phyloP scores from a whole-genome alignment of 2,113 vertebrate genomes.

The Aix galericulata region DNA sequence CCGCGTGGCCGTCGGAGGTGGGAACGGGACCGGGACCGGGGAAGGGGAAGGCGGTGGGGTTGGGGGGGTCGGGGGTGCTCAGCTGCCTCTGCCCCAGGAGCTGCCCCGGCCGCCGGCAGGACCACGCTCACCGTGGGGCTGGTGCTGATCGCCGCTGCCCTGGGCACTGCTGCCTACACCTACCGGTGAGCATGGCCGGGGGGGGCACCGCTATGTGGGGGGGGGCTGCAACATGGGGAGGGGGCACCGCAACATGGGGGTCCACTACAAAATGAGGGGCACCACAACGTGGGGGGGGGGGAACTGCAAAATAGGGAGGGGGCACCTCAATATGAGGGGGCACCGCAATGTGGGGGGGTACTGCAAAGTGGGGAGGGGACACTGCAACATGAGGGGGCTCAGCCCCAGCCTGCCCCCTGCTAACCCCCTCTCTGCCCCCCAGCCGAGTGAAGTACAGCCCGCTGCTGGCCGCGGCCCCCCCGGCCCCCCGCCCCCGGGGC shows the following conservation, averaged over 20 bases:
- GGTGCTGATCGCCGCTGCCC: conserved; percentile 72
- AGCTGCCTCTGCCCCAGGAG: conserved; percentile 25
- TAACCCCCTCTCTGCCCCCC: background rate
- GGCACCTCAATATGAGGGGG: background rate
- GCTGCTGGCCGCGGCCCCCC: conserved; percentile 52
- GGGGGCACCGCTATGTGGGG: too few relatives aligned
- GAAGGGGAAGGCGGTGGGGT: background rate
- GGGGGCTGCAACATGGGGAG: background rate
- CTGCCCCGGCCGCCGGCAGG: conserved; percentile 71
- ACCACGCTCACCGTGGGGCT: conserved; percentile 76
- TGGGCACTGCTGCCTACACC: conserved; percentile 79
- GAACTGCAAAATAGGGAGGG: background rate
- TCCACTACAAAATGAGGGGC: too few relatives aligned
- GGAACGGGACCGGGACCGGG: background rate
- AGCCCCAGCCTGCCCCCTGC: too few relatives aligned
- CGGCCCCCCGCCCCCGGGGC: conserved; percentile 16
- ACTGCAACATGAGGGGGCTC: too few relatives aligned
- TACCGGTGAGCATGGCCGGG: conserved; percentile 79
- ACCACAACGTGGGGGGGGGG: too few relatives aligned
- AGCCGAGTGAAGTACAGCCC: conserved; percentile 81
- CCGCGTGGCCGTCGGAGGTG: conserved; percentile 83
- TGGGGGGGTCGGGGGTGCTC: background rate
- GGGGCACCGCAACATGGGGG: too few relatives aligned
- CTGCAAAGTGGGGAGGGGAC: background rate
- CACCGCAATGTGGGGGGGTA: too few relatives aligned